A percentile compares a stretch with the other conserved stretches of the same genome.
These are phyloP conservation scores for Onthophagus sagittarius DNA, from an alignment of 2,888 invertebrate species.

Conservation along the genomic window DNA sequence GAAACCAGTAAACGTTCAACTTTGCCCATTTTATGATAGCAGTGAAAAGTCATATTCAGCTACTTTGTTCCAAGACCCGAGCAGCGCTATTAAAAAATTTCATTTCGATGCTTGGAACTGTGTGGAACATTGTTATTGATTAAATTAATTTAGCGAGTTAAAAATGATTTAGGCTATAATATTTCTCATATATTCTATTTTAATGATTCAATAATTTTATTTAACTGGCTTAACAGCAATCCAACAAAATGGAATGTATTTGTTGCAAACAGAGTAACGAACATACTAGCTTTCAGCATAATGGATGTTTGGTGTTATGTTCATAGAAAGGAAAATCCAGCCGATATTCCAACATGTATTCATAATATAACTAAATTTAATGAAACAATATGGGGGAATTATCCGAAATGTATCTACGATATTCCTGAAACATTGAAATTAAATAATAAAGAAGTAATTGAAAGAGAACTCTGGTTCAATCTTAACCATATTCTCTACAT, in stretches of 20 bases:
- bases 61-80: slow-evolving; percentile 12
- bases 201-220: slow-evolving; percentile 16
- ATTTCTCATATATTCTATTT: slow-evolving; percentile 3
- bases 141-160: slow-evolving; percentile 1
- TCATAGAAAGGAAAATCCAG: slow-evolving; percentile 17
- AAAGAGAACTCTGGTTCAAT: too few relatives aligned
- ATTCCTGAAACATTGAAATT: too few relatives aligned
- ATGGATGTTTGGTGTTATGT: slow-evolving; percentile 15
- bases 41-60: slow-evolving; percentile 16
- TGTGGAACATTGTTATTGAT: too few relatives aligned
- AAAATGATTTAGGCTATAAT: slow-evolving; percentile 1
- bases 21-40: slow-evolving; percentile 33
- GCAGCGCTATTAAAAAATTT: slow-evolving; percentile 17
- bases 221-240: slow-evolving; percentile 10
- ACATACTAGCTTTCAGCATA: slow-evolving; percentile 15
- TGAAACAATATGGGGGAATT: too few relatives aligned
- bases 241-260: slow-evolving; percentile 15
- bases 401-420: too few relatives aligned
- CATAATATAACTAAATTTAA: too few relatives aligned
- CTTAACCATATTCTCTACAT: too few relatives aligned
- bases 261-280: slow-evolving; percentile 12
- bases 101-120: slow-evolving; percentile 17
- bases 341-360: slow-evolving; percentile 15
- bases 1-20: too few relatives aligned
- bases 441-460: too few relatives aligned